Evolutionary conservation across 2,888 invertebrate genomes (phyloP).

Genomic region (Stenodera caucasica): DNA sequence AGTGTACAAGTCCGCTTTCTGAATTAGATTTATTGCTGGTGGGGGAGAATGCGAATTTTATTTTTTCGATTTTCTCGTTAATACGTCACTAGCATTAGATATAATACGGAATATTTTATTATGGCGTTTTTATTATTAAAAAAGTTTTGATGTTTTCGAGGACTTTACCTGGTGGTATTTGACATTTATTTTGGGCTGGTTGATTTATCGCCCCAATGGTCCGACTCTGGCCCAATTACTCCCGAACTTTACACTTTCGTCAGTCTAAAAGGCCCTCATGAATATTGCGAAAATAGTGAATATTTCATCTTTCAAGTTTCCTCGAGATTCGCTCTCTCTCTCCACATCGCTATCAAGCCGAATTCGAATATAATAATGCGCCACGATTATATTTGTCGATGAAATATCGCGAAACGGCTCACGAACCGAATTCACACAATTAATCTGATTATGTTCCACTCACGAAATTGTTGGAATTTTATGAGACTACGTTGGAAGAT

Average conservation of each 20-base stretch:
- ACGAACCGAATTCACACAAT: neutral
- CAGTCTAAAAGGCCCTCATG: no score
- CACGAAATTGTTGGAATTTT: conserved; percentile 6
- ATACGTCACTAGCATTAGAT: neutral
- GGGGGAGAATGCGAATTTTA: neutral
- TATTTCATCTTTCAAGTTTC: no score
- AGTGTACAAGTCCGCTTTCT: neutral
- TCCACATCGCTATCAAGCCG: no score
- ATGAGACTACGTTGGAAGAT: neutral
- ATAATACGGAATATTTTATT: neutral
- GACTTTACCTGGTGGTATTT: neutral
- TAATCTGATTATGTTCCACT: conserved; percentile 6
- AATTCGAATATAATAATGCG: no score
- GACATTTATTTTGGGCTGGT: neutral
- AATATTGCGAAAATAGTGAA: no score
- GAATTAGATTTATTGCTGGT: neutral
- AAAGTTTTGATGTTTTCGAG: neutral
- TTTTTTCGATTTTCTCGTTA: neutral
- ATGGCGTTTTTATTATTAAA: neutral
- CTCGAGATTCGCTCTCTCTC: no score
- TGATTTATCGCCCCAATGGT: no score
- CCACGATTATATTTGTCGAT: no score
- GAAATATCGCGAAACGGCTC: no score
- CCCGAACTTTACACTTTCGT: no score
- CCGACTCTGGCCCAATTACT: no score